A percentile compares a stretch with the other conserved stretches of the same genome.
These are phyloP conservation scores for Psittacula derbiana DNA, from an alignment of 2,797 vertebrate species.

Conservation along the genomic window DNA sequence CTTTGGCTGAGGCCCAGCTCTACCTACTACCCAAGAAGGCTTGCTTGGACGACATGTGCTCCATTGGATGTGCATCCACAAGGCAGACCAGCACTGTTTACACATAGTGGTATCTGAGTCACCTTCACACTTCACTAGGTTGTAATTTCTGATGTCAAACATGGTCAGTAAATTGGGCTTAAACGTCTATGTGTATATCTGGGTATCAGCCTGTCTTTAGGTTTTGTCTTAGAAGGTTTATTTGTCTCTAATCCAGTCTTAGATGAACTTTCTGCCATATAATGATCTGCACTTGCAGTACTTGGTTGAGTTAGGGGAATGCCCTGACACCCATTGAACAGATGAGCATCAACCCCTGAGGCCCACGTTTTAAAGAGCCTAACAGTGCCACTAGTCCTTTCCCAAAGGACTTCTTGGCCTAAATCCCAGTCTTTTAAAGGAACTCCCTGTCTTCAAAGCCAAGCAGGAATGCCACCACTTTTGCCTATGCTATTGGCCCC, in stretches of 20 bases:
- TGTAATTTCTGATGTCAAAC: neutral
- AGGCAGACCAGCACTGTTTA: neutral
- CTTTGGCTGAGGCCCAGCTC: neutral
- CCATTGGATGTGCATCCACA: rapidly evolving
- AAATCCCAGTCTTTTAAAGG: neutral
- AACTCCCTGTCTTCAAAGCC: neutral
- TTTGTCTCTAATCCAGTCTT: neutral
- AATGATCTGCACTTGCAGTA: neutral
- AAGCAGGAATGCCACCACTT: neutral
- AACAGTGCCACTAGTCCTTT: neutral
- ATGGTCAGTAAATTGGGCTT: neutral
- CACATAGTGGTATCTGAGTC: neutral
- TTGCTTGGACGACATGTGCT: rapidly evolving
- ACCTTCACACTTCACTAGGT: neutral
- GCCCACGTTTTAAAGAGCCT: neutral
- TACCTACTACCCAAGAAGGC: neutral
- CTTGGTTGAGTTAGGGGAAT: neutral
- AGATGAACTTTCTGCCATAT: neutral
- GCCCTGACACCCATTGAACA: neutral
- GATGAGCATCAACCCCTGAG: rapidly evolving
- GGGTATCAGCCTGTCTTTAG: neutral
- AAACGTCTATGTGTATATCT: rapidly evolving
- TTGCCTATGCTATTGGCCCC: rapidly evolving
- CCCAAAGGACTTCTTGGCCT: neutral
- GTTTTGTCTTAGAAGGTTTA: neutral